Conservation (phyloP, 2,113 vertebrate species). For the Lampris incognitus region DNA sequence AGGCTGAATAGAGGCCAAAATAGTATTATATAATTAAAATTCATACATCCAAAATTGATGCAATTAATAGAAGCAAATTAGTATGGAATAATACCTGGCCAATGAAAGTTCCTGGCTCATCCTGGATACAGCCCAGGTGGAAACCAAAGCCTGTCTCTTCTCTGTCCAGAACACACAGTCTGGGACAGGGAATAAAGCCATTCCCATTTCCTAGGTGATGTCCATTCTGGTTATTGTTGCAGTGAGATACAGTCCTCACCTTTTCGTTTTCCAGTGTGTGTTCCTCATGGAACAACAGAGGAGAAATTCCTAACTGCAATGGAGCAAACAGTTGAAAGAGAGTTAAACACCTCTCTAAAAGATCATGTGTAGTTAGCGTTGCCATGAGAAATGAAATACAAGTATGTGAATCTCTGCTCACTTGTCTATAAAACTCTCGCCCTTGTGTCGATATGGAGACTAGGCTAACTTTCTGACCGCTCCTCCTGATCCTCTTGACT, state of each 20-base stretch:
- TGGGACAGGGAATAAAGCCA: conserved; percentile 33
- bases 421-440: conserved; percentile 86
- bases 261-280: conserved; percentile 11
- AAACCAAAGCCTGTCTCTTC: conserved; percentile 68
- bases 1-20: too few species aligned
- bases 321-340: not conserved
- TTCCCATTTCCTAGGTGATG: not conserved
- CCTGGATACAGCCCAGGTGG: conserved; percentile 62
- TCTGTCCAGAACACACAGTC: conserved; percentile 60
- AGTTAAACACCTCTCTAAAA: not conserved
- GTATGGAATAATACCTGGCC: conserved; percentile 74
- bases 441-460: conserved; percentile 82
- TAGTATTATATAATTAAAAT: too few species aligned
- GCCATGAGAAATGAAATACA: not conserved
- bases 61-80: not conserved
- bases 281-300: conserved; percentile 85
- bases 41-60: not conserved
- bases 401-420: conserved; percentile 46
- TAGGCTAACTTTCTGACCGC: conserved; percentile 80
- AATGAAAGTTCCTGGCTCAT: conserved; percentile 48
- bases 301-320: conserved; percentile 87
- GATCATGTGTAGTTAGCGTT: not conserved
- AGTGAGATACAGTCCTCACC: not conserved
- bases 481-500: conserved; percentile 83
- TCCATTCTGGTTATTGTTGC: not conserved